Conservation (phyloP, 2,888 invertebrate genomes). For the Crioceris asparagi region DNA sequence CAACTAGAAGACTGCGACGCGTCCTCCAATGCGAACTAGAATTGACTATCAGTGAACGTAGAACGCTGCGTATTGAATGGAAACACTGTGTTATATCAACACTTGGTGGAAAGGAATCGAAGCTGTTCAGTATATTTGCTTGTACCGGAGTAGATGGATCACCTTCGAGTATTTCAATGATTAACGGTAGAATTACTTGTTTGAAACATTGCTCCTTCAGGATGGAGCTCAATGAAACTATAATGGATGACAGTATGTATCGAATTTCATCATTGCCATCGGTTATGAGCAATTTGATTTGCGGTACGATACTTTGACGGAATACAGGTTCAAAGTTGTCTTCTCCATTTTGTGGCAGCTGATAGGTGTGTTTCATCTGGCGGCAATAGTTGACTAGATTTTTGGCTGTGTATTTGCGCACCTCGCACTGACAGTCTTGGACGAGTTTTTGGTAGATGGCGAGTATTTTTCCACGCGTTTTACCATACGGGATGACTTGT, state of each 20-base stretch:
- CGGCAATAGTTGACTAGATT: constrained; percentile 26
- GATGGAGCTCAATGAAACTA: constrained; percentile 25
- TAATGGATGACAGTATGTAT: constrained; percentile 26
- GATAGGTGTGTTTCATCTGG: constrained; percentile 24
- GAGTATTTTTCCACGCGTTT: constrained; percentile 24
- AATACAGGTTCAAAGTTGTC: constrained; percentile 29
- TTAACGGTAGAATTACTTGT: constrained; percentile 28
- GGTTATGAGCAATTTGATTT: constrained; percentile 23
- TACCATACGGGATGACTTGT: constrained; percentile 20
- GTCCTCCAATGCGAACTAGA: constrained; percentile 33
- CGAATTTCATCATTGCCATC: constrained; percentile 28
- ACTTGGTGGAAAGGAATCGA: constrained; percentile 29
- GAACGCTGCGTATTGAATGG: constrained; percentile 25
- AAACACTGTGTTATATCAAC: constrained; percentile 26
- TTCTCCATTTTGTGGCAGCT: constrained; percentile 12
- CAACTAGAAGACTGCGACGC: constrained; percentile 30
- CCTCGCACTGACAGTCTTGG: constrained; percentile 27
- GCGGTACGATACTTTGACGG: constrained; percentile 25
- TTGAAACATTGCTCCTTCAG: constrained; percentile 27
- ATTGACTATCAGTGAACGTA: constrained; percentile 27
- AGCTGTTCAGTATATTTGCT: constrained; percentile 30
- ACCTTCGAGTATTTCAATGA: constrained; percentile 27
- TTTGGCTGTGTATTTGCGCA: constrained; percentile 25
- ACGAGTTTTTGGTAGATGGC: constrained; percentile 27
- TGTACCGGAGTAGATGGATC: constrained; percentile 28